These are phyloP conservation scores for Chelonoidis abingdonii DNA, from an alignment of 2,113 vertebrate genomes.

Conservation along the genomic window DNA sequence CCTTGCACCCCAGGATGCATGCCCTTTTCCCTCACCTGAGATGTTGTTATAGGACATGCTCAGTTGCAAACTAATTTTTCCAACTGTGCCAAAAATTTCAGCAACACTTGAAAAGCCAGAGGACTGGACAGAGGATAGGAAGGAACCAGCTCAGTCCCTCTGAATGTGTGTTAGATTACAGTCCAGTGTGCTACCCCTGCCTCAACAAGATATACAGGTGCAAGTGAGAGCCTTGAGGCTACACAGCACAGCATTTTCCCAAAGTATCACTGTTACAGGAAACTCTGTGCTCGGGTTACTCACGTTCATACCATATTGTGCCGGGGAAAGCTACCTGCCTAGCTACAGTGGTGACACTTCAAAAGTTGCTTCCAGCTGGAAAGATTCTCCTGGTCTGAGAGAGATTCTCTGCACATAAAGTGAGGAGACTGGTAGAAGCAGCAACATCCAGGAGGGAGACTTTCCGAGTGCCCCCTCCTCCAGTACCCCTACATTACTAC, in stretches of 20 bases:
- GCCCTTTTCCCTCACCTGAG: no score
- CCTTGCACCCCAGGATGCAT: background rate
- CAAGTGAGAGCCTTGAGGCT: background rate
- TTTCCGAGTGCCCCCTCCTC: background rate
- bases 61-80: background rate
- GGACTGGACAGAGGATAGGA: background rate
- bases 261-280: background rate
- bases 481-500: background rate
- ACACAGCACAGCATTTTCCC: background rate
- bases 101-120: background rate
- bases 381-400: background rate
- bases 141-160: background rate
- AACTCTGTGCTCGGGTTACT: background rate
- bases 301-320: fast-evolving
- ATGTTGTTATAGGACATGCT: background rate
- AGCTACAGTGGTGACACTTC: background rate
- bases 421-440: background rate
- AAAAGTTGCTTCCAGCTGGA: background rate
- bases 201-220: fast-evolving
- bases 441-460: fast-evolving
- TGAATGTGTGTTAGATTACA: background rate
- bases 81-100: background rate
- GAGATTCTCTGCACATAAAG: background rate
- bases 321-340: background rate
- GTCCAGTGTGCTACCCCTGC: background rate